Conservation (phyloP, 2,113 vertebrate genomes). For the Antennarius striatus region DNA sequence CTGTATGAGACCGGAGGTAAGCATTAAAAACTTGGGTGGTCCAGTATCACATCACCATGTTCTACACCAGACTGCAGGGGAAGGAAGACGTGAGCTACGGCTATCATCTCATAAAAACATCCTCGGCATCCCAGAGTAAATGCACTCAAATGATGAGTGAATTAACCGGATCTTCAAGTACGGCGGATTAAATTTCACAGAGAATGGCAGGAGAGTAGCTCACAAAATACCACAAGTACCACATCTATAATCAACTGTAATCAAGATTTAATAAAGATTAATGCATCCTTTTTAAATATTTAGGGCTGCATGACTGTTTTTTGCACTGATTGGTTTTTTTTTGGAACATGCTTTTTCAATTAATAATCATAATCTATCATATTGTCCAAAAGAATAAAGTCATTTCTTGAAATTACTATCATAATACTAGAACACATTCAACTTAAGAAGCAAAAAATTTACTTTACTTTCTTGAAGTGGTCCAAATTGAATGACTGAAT, state of each 20-base stretch:
- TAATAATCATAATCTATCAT: too few species aligned
- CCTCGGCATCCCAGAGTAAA: constrained; percentile 20
- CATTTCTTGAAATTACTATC: too few species aligned
- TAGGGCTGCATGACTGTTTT: too few species aligned
- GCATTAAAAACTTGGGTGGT: constrained; percentile 74
- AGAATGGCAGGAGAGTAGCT: not conserved
- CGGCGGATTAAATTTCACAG: constrained; percentile 4
- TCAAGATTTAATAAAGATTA: too few species aligned
- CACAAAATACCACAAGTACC: not conserved
- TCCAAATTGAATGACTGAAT: not conserved
- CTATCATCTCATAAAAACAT: constrained; percentile 10
- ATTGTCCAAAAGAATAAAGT: too few species aligned
- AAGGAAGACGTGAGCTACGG: constrained; percentile 11
- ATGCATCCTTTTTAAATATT: not conserved
- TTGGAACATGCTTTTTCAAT: too few species aligned
- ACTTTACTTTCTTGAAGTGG: not conserved
- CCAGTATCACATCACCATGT: constrained; percentile 39
- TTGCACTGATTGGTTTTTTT: too few species aligned
- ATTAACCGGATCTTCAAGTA: constrained; percentile 1
- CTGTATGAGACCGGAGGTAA: constrained; percentile 62
- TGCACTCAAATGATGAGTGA: not conserved
- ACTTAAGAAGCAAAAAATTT: not conserved
- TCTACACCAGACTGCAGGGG: constrained; percentile 3
- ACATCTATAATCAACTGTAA: not conserved
- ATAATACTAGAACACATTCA: not conserved